A percentile compares a stretch with the other conserved stretches of the same genome.
Evolutionary conservation across 2,888 invertebrate species (phyloP).

Genomic region (Cheilosia variabilis): DNA sequence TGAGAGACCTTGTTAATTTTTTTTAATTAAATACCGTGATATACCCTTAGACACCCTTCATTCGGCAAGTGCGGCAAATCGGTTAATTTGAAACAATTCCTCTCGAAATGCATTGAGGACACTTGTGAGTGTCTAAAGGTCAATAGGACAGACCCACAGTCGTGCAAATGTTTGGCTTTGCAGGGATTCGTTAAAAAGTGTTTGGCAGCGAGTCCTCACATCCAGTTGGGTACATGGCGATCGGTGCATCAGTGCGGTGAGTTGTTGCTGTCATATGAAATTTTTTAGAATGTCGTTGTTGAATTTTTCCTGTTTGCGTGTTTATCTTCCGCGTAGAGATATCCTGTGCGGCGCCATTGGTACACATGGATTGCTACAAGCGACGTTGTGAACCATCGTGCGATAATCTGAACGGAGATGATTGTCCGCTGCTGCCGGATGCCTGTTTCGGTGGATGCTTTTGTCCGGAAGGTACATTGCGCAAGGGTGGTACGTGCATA

Average conservation of each 20-base stretch:
- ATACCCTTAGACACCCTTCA: conserved; percentile 85
- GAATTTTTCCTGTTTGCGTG: no score
- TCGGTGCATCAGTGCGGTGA: conserved; percentile 87
- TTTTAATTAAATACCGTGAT: no score
- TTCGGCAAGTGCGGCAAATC: conserved; percentile 87
- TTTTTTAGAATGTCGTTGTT: no score
- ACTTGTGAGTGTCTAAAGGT: conserved; percentile 89
- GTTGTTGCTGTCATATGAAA: conserved; percentile 72
- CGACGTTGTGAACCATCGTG: conserved; percentile 92
- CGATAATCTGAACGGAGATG: conserved; percentile 85
- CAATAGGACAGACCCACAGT: conserved; percentile 82
- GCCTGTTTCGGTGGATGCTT: conserved; percentile 93
- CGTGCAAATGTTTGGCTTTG: conserved; percentile 89
- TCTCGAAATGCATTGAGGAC: conserved; percentile 89
- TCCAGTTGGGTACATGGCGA: conserved; percentile 89
- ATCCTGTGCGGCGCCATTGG: conserved; percentile 84
- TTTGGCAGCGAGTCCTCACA: conserved; percentile 86
- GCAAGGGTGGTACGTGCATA: conserved; percentile 88
- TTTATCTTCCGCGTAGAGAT: conserved; percentile 50
- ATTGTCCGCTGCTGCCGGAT: conserved; percentile 87
- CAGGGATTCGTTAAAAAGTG: conserved; percentile 90
- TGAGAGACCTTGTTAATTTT: neutral
- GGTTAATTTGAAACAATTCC: conserved; percentile 88
- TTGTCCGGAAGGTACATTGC: conserved; percentile 90
- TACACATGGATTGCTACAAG: conserved; percentile 93